Conservation (phyloP, 2,888 invertebrate genomes). For the Stenolophus ochropezus region DNA sequence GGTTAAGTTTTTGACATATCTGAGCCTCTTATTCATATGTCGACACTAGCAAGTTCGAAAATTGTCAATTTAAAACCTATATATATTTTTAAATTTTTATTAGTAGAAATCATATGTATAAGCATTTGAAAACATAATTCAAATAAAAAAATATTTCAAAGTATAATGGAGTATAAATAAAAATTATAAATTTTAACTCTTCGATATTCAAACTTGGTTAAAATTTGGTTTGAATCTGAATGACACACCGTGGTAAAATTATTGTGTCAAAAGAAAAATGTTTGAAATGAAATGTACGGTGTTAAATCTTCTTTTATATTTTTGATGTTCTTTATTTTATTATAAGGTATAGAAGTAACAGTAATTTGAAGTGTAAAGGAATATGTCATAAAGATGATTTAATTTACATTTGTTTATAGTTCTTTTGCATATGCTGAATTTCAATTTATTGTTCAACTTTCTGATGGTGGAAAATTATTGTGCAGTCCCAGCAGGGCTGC, state of each 20-base stretch:
- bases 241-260: slow-evolving; percentile 45
- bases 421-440: slow-evolving; percentile 46
- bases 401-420: slow-evolving; percentile 23
- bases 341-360: slow-evolving; percentile 9
- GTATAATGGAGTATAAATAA: not conserved
- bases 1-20: slow-evolving; percentile 1
- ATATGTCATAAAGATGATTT: slow-evolving; percentile 4
- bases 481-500: slow-evolving; percentile 71
- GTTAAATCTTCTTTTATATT: slow-evolving; percentile 23
- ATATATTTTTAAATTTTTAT: too few relatives aligned
- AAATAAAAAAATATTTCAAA: not conserved
- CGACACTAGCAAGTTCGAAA: not conserved
- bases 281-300: slow-evolving; percentile 11
- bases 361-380: not conserved
- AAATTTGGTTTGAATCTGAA: slow-evolving; percentile 33
- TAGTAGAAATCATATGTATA: too few relatives aligned
- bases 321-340: not conserved
- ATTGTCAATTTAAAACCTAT: not conserved
- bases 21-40: not conserved
- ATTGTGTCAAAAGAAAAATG: slow-evolving; percentile 46
- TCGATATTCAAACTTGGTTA: not conserved
- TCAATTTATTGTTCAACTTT: slow-evolving; percentile 28
- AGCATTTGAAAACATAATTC: too few relatives aligned
- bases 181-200: not conserved
- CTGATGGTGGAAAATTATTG: slow-evolving; percentile 69